Evolutionary conservation across 1,140 invertebrate species (phyloP).

Genomic region (Dolichoris vasculosae): DNA sequence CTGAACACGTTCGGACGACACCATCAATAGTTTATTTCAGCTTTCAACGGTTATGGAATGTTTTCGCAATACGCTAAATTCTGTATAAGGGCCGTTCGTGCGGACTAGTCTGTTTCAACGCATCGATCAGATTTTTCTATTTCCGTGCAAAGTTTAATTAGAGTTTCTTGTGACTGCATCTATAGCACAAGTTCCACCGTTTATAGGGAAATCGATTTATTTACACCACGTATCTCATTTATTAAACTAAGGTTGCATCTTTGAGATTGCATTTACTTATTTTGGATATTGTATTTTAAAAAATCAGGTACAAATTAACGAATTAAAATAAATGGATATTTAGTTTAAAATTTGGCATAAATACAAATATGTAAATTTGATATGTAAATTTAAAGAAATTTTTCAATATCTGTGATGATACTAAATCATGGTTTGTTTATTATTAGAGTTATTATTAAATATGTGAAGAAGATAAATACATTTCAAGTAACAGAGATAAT

Average conservation of each 20-base stretch:
- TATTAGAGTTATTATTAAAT: too few species aligned
- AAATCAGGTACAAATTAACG: too few species aligned
- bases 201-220: conserved; percentile 17
- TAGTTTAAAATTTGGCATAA: too few species aligned
- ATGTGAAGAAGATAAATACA: too few species aligned
- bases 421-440: too few species aligned
- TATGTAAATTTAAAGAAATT: too few species aligned
- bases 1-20: background rate
- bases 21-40: background rate
- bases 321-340: too few species aligned
- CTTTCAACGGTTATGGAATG: background rate
- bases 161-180: background rate
- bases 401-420: too few species aligned
- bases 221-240: background rate
- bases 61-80: background rate
- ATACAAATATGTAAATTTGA: too few species aligned
- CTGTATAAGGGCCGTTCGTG: background rate
- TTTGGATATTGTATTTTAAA: background rate
- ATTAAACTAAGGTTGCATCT: background rate
- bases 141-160: conserved; percentile 18
- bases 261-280: background rate
- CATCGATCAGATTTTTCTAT: conserved; percentile 9
- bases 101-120: background rate
- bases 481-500: too few species aligned
- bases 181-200: background rate